Evolutionary conservation across 2,888 invertebrate genomes (phyloP), one percentile per base, ranked within the genome.

Genomic region (Nemoura dubitans): DNA sequence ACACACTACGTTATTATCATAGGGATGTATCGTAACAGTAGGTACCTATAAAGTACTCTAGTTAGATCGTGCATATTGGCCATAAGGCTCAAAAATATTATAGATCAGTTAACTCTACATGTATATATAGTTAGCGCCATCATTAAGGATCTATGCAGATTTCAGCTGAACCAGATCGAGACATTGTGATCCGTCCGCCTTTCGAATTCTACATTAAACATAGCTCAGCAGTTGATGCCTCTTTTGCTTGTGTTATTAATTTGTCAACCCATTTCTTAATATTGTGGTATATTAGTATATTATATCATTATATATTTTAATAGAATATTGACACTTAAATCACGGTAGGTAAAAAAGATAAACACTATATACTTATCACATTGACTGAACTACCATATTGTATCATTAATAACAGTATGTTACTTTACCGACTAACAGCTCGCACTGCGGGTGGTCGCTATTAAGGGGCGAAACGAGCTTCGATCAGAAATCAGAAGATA

Each of bases 291-390:
- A 59, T 59, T 59, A 59, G 59, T 16, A 36, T 59, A 59, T 59
- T n/a, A n/a, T n/a, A n/a, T n/a, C n/a, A 59, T 59, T 59, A 59
- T 59, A 59, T 59, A 36, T 59, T 86, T 80, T 36, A 87, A 86
- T 87, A 87, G 80, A 86, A 87, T 87, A 87, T 87, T 87, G 86
- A 87, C 87, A 87, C 87, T 87, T 86, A 86, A 86, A 87, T 87
- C 86, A 87, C 87, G 42, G 86, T 87, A 87, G 87, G 87, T 87
- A 87, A 87, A 87, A 87, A 87, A 87, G 87, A 86, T 87, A 86
- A 87, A 86, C 76, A 81, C 76, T 76, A 82, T 85, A 77, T 59
- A 59, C 14, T 83, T 76, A 82, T 86, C 85, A 85, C 86, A 76
- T 76, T 85, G 80, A 87, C 78, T 86, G 86, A 86, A 59, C 78